Evolutionary conservation across 2,113 vertebrate genomes (phyloP).

Genomic region (Trogon surrucura): DNA sequence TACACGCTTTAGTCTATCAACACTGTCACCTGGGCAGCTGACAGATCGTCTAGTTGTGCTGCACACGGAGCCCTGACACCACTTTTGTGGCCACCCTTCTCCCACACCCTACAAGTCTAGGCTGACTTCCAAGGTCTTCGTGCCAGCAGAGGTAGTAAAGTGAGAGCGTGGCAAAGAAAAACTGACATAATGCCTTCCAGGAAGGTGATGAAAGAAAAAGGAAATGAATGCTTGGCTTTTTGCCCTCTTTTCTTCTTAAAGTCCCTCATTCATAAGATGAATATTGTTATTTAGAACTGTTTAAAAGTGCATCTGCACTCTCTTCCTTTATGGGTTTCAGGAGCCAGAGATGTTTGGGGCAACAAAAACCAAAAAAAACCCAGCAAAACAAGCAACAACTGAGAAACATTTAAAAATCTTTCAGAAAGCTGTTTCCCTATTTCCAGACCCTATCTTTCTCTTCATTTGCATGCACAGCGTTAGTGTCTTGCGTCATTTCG

Average conservation of each 20-base stretch:
- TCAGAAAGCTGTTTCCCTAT: not conserved
- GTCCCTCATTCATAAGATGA: not conserved
- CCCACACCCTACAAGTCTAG: not conserved
- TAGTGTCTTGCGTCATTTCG: not conserved
- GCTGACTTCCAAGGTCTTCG: not conserved
- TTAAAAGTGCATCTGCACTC: not conserved
- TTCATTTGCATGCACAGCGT: not conserved
- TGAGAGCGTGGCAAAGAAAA: not conserved
- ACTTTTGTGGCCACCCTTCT: not conserved
- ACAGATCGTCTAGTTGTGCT: rapidly evolving
- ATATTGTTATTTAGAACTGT: not conserved
- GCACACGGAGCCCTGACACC: rapidly evolving
- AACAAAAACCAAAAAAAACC: not conserved
- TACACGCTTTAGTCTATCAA: rapidly evolving
- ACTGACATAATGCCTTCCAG: not conserved
- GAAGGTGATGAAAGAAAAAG: not conserved
- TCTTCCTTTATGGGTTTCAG: not conserved
- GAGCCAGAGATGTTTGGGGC: not conserved
- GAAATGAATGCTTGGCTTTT: not conserved
- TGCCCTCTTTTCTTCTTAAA: not conserved
- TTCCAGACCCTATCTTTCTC: not conserved
- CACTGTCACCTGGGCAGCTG: not conserved
- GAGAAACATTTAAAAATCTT: not conserved
- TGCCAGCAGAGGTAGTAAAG: not conserved
- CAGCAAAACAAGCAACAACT: too few species aligned